A percentile compares a stretch with the other conserved stretches of the same genome.
phyloP scores from a whole-genome alignment of 2,888 invertebrate species.

The Andrena bicolor region DNA sequence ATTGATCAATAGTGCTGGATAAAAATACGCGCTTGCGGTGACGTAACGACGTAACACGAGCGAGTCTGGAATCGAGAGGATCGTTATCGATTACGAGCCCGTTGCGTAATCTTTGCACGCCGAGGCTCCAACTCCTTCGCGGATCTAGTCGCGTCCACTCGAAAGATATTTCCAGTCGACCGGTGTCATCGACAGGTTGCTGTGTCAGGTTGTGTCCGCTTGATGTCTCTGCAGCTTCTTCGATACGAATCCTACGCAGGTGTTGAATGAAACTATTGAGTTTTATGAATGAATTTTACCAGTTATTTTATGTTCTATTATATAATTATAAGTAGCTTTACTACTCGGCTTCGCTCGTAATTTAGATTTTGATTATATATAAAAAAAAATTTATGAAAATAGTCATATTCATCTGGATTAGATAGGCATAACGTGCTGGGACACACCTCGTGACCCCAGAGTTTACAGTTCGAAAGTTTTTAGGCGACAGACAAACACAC shows the following conservation, averaged over 20 bases:
- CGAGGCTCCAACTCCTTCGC: neutral
- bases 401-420: too few species aligned
- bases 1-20: constrained; percentile 25
- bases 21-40: constrained; percentile 47
- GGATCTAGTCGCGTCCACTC: constrained; percentile 11
- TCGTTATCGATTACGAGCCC: constrained; percentile 56
- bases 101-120: constrained; percentile 46
- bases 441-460: too few species aligned
- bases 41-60: constrained; percentile 50
- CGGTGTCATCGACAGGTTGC: constrained; percentile 1
- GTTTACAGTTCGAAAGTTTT: too few species aligned
- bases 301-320: too few species aligned
- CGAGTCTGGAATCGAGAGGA: constrained; percentile 42
- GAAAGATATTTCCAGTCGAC: constrained; percentile 11
- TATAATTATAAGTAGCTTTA: too few species aligned
- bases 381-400: too few species aligned
- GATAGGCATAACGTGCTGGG: too few species aligned
- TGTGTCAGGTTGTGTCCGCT: neutral
- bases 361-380: too few species aligned
- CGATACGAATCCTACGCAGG: neutral
- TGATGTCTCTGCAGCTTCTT: neutral
- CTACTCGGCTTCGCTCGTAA: too few species aligned
- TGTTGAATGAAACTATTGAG: too few species aligned
- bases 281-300: too few species aligned
- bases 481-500: too few species aligned